Conservation (phyloP, 2,113 vertebrate genomes). For the Pomatostomus ruficeps region DNA sequence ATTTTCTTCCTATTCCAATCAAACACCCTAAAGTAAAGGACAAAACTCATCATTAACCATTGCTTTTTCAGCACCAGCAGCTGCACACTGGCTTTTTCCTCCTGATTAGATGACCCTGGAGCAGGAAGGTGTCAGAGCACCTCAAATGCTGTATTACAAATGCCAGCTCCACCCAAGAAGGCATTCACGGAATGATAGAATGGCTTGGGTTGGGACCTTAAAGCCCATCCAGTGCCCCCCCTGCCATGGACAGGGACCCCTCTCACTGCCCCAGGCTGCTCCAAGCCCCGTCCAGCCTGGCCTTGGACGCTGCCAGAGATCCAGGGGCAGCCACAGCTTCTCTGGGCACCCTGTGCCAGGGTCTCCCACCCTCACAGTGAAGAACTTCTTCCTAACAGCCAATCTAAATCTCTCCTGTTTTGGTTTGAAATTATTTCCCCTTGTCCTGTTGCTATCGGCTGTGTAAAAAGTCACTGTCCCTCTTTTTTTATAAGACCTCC, state of each 20-base stretch:
- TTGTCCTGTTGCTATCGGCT: not conserved
- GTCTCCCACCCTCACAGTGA: accelerated
- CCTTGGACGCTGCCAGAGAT: not conserved
- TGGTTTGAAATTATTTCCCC: not conserved
- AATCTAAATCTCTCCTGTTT: not conserved
- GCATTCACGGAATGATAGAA: not conserved
- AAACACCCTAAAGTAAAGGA: not conserved
- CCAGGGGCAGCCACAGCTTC: not conserved
- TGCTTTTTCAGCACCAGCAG: not conserved
- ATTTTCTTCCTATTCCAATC: not conserved
- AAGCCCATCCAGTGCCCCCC: accelerated
- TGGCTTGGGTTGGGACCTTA: not conserved
- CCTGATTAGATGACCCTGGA: not conserved
- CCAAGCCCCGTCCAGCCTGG: accelerated
- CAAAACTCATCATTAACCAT: not conserved
- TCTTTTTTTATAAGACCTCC: not conserved
- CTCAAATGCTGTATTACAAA: not conserved
- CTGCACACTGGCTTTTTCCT: not conserved
- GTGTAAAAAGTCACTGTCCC: not conserved
- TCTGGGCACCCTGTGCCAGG: not conserved
- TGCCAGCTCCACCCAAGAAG: not conserved
- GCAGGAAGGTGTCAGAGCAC: not conserved
- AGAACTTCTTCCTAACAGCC: not conserved
- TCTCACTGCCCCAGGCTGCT: accelerated
- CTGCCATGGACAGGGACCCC: not conserved